A percentile compares a stretch with the other conserved stretches of the same genome.
Conservation (phyloP, 2,888 invertebrate genomes). For the Melinaea menophilus region DNA sequence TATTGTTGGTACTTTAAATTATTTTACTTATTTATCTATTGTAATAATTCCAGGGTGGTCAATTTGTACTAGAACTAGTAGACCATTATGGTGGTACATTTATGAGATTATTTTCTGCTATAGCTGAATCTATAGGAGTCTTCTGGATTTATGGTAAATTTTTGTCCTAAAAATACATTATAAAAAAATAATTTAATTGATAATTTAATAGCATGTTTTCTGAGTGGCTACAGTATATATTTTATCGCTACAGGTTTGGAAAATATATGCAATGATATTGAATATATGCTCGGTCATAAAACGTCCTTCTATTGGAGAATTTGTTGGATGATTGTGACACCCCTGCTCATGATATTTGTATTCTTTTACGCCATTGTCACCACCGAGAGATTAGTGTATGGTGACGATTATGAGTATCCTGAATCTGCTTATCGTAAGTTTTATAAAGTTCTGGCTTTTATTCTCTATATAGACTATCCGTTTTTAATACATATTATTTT, state of each 20-base stretch:
- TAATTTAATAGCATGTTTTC: too few species aligned
- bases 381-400: conserved; percentile 79
- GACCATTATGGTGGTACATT: conserved; percentile 87
- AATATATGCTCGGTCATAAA: conserved; percentile 86
- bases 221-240: too few species aligned
- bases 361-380: conserved; percentile 84
- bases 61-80: conserved; percentile 83
- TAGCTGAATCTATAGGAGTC: conserved; percentile 82
- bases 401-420: conserved; percentile 77
- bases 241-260: conserved; percentile 51
- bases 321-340: conserved; percentile 87
- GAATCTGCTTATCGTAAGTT: conserved; percentile 77
- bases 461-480: neutral
- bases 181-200: too few species aligned
- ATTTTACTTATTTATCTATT: neutral
- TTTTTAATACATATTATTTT: conserved; percentile 32
- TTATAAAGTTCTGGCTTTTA: neutral
- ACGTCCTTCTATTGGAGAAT: conserved; percentile 86
- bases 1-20: too few species aligned
- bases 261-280: conserved; percentile 79
- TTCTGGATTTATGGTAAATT: conserved; percentile 85
- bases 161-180: too few species aligned
- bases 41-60: conserved; percentile 79
- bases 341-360: conserved; percentile 82
- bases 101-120: conserved; percentile 82